These are phyloP conservation scores for Autographa pulchrina DNA, from an alignment of 2,888 invertebrate genomes.

Conservation along the genomic window DNA sequence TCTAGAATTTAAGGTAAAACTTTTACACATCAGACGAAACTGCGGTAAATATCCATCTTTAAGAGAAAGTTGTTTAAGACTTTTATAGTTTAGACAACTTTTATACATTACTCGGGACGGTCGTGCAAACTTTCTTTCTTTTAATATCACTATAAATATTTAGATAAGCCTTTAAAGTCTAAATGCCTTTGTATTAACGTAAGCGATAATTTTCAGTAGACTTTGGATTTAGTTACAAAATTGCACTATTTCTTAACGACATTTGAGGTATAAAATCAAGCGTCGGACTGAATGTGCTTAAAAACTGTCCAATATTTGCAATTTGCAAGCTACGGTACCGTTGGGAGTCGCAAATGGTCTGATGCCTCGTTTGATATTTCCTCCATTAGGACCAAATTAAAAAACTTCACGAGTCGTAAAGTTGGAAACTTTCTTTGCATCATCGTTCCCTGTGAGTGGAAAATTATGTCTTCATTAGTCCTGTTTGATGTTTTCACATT, in stretches of 20 bases:
- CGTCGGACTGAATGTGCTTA: background rate
- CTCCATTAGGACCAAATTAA: constrained; percentile 59
- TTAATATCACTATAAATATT: constrained; percentile 37
- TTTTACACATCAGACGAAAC: constrained; percentile 26
- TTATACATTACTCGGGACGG: constrained; percentile 28
- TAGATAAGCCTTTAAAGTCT: constrained; percentile 29
- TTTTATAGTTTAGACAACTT: constrained; percentile 51
- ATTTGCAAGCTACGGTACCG: constrained; percentile 40
- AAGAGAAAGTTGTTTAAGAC: constrained; percentile 39
- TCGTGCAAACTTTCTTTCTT: constrained; percentile 39
- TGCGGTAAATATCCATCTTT: constrained; percentile 19
- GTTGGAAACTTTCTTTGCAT: constrained; percentile 46
- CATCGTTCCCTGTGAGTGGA: constrained; percentile 47
- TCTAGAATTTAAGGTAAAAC: constrained; percentile 3
- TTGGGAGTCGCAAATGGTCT: constrained; percentile 50
- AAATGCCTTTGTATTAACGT: background rate
- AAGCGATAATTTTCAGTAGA: background rate
- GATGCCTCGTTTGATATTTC: constrained; percentile 61
- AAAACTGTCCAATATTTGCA: constrained; percentile 47
- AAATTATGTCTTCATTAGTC: constrained; percentile 51
- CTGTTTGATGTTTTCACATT: constrained; percentile 31
- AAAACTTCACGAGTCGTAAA: constrained; percentile 58
- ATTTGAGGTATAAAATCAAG: background rate
- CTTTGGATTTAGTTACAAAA: too few relatives aligned
- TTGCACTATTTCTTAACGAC: too few relatives aligned